These are phyloP conservation scores for Antheraea mylitta DNA, from an alignment of 1,140 invertebrate genomes.

Conservation along the genomic window DNA sequence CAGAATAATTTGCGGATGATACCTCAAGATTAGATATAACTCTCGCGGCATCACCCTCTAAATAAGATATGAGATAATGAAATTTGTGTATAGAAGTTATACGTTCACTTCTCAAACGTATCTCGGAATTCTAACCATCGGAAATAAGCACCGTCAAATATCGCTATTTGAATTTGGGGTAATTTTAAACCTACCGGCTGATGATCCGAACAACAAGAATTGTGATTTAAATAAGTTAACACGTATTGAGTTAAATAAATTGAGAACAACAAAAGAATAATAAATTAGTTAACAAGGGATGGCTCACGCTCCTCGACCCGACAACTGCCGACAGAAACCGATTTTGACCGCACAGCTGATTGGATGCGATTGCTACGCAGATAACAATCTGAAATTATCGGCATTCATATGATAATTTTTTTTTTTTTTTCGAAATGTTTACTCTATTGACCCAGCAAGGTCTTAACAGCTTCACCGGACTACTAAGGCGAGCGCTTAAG, in stretches of 20 bases:
- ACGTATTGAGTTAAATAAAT: no score
- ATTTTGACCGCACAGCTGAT: no score
- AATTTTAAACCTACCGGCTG: constrained; percentile 23
- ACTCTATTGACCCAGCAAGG: no score
- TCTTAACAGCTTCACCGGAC: no score
- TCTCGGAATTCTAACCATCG: constrained; percentile 52
- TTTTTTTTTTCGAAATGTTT: no score
- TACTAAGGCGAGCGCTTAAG: no score
- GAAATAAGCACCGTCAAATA: constrained; percentile 42
- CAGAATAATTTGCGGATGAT: constrained; percentile 24
- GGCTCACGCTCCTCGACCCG: constrained; percentile 30
- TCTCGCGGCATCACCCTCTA: constrained; percentile 24
- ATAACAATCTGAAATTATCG: no score
- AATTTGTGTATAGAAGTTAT: constrained; percentile 24
- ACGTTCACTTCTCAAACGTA: constrained; percentile 31
- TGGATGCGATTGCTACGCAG: no score
- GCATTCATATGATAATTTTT: no score
- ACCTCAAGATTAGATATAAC: constrained; percentile 26
- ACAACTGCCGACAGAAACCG: neutral
- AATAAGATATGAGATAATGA: constrained; percentile 24
- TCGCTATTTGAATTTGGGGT: constrained; percentile 41
- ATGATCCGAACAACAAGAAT: constrained; percentile 19
- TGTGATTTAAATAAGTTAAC: constrained; percentile 3
- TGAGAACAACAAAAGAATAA: neutral
- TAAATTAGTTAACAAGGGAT: constrained; percentile 18